These are phyloP conservation scores for Melitaea cinxia DNA, from an alignment of 1,140 invertebrate species.

Conservation along the genomic window DNA sequence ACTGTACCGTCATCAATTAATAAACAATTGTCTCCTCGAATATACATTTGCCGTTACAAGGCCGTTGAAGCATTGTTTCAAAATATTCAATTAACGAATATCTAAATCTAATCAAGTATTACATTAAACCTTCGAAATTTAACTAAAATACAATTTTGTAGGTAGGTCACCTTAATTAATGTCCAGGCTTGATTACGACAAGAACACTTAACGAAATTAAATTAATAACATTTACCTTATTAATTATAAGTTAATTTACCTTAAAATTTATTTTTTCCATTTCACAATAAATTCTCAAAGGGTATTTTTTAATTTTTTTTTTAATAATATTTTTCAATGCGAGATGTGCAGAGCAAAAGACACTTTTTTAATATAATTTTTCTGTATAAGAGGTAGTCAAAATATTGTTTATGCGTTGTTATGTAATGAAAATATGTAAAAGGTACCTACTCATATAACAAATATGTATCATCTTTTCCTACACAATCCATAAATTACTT, in stretches of 20 bases:
- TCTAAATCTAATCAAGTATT: conserved; percentile 11
- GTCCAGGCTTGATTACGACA: neutral
- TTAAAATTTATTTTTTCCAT: neutral
- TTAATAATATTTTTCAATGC: too few relatives aligned
- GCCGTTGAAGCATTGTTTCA: conserved; percentile 7
- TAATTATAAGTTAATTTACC: neutral
- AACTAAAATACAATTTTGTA: conserved; percentile 1
- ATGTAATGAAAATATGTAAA: too few relatives aligned
- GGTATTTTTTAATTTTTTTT: too few relatives aligned
- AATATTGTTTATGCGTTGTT: too few relatives aligned
- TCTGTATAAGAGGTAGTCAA: too few relatives aligned
- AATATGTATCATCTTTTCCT: too few relatives aligned
- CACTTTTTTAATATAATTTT: too few relatives aligned
- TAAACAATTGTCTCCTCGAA: neutral
- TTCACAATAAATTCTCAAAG: neutral
- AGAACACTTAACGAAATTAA: neutral
- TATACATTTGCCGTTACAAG: neutral
- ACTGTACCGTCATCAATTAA: neutral
- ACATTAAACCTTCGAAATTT: conserved; percentile 13
- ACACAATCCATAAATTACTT: too few relatives aligned
- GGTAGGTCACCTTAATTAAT: conserved; percentile 6
- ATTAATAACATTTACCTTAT: neutral
- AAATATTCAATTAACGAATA: conserved; percentile 24
- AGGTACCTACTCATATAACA: too few relatives aligned
- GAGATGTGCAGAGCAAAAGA: too few relatives aligned